These are phyloP conservation scores for Luehdorfia chinensis DNA, from an alignment of 1,140 invertebrate genomes.

Conservation along the genomic window DNA sequence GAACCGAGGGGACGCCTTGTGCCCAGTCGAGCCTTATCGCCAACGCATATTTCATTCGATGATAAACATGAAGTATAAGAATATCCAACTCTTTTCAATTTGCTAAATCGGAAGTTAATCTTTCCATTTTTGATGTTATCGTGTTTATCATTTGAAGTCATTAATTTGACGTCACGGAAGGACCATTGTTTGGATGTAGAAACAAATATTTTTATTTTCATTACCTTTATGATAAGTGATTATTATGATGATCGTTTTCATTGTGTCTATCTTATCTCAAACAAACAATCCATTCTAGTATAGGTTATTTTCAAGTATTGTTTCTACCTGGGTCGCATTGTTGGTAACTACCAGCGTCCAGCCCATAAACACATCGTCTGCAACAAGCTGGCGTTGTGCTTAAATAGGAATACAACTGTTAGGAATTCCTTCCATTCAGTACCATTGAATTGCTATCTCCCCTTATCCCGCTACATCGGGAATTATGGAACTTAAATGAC, in stretches of 20 bases:
- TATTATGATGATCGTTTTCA: no score
- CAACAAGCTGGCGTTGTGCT: conserved; percentile 6
- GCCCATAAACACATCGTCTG: conserved; percentile 6
- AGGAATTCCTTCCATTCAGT: conserved; percentile 40
- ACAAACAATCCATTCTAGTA: no score
- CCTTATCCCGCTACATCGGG: conserved; percentile 41
- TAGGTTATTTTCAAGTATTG: no score
- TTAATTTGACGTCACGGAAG: not conserved
- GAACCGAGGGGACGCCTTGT: not conserved
- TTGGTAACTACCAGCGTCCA: not conserved
- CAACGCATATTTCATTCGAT: not conserved
- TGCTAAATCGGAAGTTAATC: conserved; percentile 5
- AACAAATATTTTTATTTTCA: not conserved
- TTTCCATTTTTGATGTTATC: conserved; percentile 1
- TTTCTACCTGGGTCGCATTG: not conserved
- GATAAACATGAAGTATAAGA: conserved; percentile 3
- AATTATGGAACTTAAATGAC: conserved; percentile 36
- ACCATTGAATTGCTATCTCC: conserved; percentile 32
- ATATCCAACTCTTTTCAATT: conserved; percentile 4
- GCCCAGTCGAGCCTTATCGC: not conserved
- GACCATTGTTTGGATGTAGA: conserved; percentile 1
- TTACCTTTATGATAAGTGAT: no score
- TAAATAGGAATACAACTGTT: conserved; percentile 26
- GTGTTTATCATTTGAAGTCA: no score
- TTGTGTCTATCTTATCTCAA: no score